A percentile compares a stretch with the other conserved stretches of the same genome.
These are phyloP conservation scores for Crossaster papposus DNA, from an alignment of 53 echinoderm and acorn worm genomes.

Conservation along the genomic window DNA sequence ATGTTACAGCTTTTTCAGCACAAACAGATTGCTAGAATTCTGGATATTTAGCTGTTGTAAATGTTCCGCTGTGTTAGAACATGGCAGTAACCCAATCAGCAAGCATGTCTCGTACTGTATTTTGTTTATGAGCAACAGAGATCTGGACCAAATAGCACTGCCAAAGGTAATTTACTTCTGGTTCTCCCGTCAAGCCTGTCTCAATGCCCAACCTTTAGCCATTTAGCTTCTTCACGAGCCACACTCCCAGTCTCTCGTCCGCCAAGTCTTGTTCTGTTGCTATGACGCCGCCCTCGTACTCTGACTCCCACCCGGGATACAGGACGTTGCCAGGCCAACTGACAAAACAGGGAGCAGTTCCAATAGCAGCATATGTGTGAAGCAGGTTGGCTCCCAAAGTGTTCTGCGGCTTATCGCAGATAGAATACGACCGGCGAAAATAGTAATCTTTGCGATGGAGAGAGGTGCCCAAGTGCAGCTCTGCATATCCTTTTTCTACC, in stretches of 20 bases:
- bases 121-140: too few relatives aligned
- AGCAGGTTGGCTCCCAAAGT: not conserved
- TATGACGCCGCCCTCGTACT: not conserved
- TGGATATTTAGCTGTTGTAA: too few relatives aligned
- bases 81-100: too few relatives aligned
- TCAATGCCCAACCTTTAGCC: too few relatives aligned
- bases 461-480: not conserved
- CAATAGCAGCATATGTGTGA: not conserved
- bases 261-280: not conserved
- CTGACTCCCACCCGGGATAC: not conserved
- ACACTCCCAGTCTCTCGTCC: not conserved
- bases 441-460: not conserved
- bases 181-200: too few relatives aligned
- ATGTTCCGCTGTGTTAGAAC: too few relatives aligned
- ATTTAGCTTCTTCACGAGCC: too few relatives aligned
- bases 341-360: not conserved
- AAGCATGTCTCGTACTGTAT: too few relatives aligned
- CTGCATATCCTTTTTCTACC: not conserved
- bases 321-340: conserved; percentile 3
- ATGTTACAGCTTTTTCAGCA: too few relatives aligned
- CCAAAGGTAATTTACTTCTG: too few relatives aligned
- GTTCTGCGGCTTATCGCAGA: not conserved
- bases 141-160: too few relatives aligned
- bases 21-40: too few relatives aligned
- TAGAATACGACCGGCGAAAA: not conserved